Base-by-base conservation (phyloP, 2,113 vertebrate genomes). In the Brachyhypopomus gauderio region DNA sequence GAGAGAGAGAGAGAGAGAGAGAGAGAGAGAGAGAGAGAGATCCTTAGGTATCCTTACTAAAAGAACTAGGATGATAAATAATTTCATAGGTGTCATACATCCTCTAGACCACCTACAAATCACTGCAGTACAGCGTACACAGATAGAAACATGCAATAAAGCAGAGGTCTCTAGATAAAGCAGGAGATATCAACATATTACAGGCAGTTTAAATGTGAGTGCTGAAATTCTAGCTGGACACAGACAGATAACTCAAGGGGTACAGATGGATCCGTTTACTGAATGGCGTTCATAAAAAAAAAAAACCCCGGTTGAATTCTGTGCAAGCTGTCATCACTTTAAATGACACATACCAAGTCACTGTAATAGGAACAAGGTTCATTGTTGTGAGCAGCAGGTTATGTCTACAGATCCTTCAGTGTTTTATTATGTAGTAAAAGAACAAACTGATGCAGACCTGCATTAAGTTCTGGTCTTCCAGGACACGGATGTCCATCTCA, bases 91-190 rank as follows among this genome's bases (percentile, higher is more conserved):
- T 82, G 89, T 88, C 87, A 82, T 48, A 62, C 79, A 70, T 23
- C 17, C 85, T 86, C 84, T 88, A 89, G 89, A 89, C 91, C 89
- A 90, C 82, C 89, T 83, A 82, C 84, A 84, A 69, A 82, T 66
- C 60, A 75, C 25, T 25, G 52, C 72, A 23, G 30, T 3, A 63
- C 12, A 25, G n/a, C 5, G 23, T 5, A 30, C 3, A 16, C 3
- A 27, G 6, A n/a, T 14, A 62, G n/a, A 25, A 25, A 6, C 23
- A 25, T 8, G 8, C 0, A 23, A 62, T 25, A 62, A 11, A 25
- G 7, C 60, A 62, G 41, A 45, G 6, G 41, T 11, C 5, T 45
- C 41, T 45, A 62, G 7, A 25, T 11, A 62, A 62, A 25, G 22
- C 14, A 60, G 19, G 58, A 22, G n/a, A 23, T 62, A 62, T 62